A percentile compares a stretch with the other conserved stretches of the same genome.
phyloP scores from a whole-genome alignment of 2,888 invertebrate genomes.

The Latrodectus hesperus region DNA sequence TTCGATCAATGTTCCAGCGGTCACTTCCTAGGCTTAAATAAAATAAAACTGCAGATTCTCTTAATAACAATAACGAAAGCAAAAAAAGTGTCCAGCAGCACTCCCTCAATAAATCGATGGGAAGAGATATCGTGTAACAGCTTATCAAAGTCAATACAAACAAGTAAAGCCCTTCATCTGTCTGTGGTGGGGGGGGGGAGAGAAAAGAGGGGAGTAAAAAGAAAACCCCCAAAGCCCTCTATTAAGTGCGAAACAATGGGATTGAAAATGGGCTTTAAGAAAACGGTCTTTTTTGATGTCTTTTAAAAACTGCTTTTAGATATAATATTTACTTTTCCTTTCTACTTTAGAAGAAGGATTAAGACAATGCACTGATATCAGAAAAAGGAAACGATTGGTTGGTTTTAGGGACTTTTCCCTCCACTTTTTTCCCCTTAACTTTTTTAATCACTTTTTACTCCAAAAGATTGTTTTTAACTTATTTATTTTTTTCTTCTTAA shows the following conservation, averaged over 20 bases:
- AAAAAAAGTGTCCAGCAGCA: neutral
- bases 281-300: conserved; percentile 40
- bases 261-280: conserved; percentile 50
- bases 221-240: conserved; percentile 29
- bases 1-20: neutral
- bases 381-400: conserved; percentile 24
- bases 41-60: neutral
- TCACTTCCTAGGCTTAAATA: neutral
- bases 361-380: conserved; percentile 43
- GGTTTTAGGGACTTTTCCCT: conserved; percentile 8
- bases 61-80: neutral
- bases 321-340: conserved; percentile 64
- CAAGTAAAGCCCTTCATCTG: conserved; percentile 15
- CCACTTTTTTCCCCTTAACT: conserved; percentile 1
- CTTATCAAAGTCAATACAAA: conserved; percentile 53
- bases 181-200: neutral
- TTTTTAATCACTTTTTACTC: conserved; percentile 25
- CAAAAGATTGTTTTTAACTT: conserved; percentile 19
- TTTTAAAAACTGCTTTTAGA: conserved; percentile 58
- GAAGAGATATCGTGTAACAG: conserved; percentile 48
- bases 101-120: conserved; percentile 54
- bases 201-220: neutral
- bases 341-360: conserved; percentile 54
- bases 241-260: conserved; percentile 59
- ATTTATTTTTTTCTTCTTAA: neutral